phyloP scores from a whole-genome alignment of 2,113 vertebrate species.

The Lepus europaeus region DNA sequence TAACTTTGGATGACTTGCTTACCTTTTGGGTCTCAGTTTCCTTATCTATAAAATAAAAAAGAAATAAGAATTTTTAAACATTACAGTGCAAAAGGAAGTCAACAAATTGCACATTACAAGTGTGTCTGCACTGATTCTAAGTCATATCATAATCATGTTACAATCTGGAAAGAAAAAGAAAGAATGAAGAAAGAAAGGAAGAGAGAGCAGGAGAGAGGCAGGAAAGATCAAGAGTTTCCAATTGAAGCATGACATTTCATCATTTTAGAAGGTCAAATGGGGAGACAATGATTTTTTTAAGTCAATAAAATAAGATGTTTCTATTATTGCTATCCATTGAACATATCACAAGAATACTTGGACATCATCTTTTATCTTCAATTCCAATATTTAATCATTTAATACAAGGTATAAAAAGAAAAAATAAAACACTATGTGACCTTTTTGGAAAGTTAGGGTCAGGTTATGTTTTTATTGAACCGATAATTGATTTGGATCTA shows the following conservation, averaged over 20 bases:
- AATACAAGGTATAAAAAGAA: neutral
- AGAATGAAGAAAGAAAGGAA: neutral
- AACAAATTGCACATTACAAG: neutral
- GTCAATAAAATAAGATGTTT: neutral
- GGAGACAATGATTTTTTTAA: neutral
- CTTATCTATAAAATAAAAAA: neutral
- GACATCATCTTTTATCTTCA: neutral
- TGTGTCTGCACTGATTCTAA: neutral
- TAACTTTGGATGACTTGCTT: neutral
- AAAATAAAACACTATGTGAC: neutral
- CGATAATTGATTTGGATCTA: neutral
- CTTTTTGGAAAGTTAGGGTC: neutral
- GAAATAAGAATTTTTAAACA: neutral
- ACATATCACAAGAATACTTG: conserved; percentile 2
- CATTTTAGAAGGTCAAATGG: neutral
- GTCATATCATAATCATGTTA: neutral
- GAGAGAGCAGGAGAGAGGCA: neutral
- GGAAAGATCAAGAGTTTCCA: neutral
- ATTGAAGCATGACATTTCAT: neutral
- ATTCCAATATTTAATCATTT: neutral
- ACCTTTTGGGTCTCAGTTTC: neutral
- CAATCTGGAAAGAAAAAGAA: too few relatives aligned
- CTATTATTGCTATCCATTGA: neutral
- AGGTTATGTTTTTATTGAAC: neutral
- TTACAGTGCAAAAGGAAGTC: neutral